Percentiles rank a stretch among this genome's conserved stretches.
phyloP scores from a whole-genome alignment of 1,140 invertebrate genomes.

The Bathynomus jamesi region DNA sequence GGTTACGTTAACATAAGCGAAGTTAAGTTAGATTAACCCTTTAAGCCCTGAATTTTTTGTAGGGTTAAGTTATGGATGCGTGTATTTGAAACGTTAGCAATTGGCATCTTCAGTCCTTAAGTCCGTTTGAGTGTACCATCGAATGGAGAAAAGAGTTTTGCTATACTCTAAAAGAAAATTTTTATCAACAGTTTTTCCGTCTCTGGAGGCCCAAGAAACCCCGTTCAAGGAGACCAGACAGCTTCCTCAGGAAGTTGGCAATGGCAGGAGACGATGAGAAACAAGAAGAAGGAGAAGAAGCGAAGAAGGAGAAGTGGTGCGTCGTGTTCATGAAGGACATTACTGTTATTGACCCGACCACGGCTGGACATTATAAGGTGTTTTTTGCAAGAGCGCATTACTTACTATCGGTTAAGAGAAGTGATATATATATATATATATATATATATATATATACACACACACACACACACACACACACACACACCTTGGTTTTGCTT shows the following conservation, averaged over 20 bases:
- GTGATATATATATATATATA: no score
- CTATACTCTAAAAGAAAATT: no score
- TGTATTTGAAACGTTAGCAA: no score
- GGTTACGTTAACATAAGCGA: no score
- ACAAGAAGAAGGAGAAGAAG: constrained; percentile 34
- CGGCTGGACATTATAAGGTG: constrained; percentile 55
- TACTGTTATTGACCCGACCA: constrained; percentile 55
- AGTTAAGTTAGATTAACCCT: no score
- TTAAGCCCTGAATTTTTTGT: no score
- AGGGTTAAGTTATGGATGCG: no score
- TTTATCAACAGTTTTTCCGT: background rate
- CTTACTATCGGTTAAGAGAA: background rate
- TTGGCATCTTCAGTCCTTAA: no score
- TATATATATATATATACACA: constrained; percentile 1
- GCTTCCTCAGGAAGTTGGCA: constrained; percentile 50
- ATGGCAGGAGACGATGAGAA: constrained; percentile 44
- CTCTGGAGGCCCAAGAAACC: background rate
- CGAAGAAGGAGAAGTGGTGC: constrained; percentile 20
- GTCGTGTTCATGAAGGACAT: constrained; percentile 15
- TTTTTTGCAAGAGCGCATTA: constrained; percentile 26
- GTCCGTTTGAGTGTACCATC: no score
- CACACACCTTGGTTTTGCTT: no score
- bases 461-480: background rate
- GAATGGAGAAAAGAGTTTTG: no score
- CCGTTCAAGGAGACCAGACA: constrained; percentile 44